phyloP scores from a whole-genome alignment of 2,888 invertebrate species.

The Noctua pronuba region DNA sequence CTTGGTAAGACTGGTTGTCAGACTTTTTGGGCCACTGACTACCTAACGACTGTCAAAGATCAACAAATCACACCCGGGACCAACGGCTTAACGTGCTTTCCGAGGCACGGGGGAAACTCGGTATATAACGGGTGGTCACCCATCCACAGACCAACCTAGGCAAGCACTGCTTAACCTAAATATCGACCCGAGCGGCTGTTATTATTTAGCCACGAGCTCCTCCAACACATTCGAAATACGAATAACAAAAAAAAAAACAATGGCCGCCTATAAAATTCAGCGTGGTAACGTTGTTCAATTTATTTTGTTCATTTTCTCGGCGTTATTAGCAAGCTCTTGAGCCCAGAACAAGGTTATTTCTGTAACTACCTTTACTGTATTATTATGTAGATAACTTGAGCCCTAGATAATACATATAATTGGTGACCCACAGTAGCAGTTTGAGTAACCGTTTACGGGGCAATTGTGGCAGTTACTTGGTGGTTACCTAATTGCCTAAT shows the following conservation, averaged over 20 bases:
- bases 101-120: no score
- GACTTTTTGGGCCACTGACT: no score
- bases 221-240: not conserved
- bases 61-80: no score
- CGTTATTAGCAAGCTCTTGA: slow-evolving; percentile 9
- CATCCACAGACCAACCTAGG: no score
- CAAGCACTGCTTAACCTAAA: no score
- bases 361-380: slow-evolving; percentile 19
- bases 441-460: slow-evolving; percentile 27
- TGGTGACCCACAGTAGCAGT: slow-evolving; percentile 14
- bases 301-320: slow-evolving; percentile 4
- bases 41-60: no score
- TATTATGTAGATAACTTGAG: slow-evolving; percentile 29
- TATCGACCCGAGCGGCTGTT: no score
- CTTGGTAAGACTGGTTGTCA: no score
- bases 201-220: no score
- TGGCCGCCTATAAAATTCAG: slow-evolving; percentile 6
- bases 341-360: slow-evolving; percentile 7
- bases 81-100: no score
- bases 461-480: slow-evolving; percentile 28
- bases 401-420: slow-evolving; percentile 26
- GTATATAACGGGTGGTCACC: no score
- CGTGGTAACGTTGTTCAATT: slow-evolving; percentile 18
- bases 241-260: slow-evolving; percentile 3
- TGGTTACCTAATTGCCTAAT: slow-evolving; percentile 13